These are phyloP conservation scores for Aptenodytes patagonicus DNA, from an alignment of 2,113 vertebrate genomes.

Conservation along the genomic window DNA sequence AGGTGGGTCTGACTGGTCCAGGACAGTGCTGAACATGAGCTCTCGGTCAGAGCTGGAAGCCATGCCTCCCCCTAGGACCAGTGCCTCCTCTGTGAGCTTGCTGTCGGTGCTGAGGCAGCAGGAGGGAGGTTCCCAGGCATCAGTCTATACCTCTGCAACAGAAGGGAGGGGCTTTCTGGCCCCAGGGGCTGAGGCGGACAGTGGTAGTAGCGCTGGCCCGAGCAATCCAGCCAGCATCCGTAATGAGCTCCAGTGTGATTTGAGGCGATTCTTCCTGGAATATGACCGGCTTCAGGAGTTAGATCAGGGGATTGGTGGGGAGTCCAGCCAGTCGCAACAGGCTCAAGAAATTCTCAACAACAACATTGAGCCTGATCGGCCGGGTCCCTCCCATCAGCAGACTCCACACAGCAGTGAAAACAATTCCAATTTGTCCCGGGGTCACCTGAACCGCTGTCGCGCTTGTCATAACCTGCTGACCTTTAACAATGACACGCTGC, in stretches of 20 bases:
- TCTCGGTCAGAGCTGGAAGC: slow-evolving; percentile 76
- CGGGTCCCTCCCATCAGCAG: slow-evolving; percentile 85
- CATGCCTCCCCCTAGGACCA: slow-evolving; percentile 93
- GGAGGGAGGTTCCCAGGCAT: slow-evolving; percentile 88
- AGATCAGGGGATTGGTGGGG: slow-evolving; percentile 83
- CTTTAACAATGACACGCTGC: slow-evolving; percentile 96
- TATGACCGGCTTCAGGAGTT: slow-evolving; percentile 94
- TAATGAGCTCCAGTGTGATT: slow-evolving; percentile 94
- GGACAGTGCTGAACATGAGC: slow-evolving; percentile 85
- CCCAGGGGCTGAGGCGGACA: slow-evolving; percentile 75
- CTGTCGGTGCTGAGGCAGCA: slow-evolving; percentile 92
- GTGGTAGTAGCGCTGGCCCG: slow-evolving; percentile 75
- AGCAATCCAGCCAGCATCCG: slow-evolving; percentile 88
- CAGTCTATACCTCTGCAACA: slow-evolving; percentile 95
- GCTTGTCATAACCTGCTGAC: slow-evolving; percentile 99
- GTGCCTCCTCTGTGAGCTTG: slow-evolving; percentile 92
- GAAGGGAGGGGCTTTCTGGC: slow-evolving; percentile 89
- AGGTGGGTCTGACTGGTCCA: slow-evolving; percentile 87
- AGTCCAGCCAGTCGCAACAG: slow-evolving; percentile 79
- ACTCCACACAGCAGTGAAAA: slow-evolving; percentile 83
- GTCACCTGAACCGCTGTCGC: slow-evolving; percentile 94
- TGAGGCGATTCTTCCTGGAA: slow-evolving; percentile 97
- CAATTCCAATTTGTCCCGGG: slow-evolving; percentile 82
- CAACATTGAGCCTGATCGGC: slow-evolving; percentile 90
- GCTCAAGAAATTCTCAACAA: slow-evolving; percentile 94